Conservation (phyloP, 2,888 invertebrate genomes). For the Nomada fabriciana region DNA sequence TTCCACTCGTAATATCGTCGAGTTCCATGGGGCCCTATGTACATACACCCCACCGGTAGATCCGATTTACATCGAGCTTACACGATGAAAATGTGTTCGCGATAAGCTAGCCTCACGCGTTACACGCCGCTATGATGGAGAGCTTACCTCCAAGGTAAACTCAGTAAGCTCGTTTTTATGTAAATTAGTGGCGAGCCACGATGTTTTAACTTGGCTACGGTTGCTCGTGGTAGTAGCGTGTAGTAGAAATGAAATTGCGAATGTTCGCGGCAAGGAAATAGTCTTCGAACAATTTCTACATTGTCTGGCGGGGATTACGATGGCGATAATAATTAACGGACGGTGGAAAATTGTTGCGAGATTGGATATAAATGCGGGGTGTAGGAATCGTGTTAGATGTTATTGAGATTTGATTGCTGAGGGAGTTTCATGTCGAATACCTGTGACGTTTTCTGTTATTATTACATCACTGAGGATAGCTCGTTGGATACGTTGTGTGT, state of each 20-base stretch:
- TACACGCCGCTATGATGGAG: constrained; percentile 23
- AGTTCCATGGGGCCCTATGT: constrained; percentile 25
- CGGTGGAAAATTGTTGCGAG: too few species aligned
- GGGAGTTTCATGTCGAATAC: too few species aligned
- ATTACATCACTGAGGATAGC: too few species aligned
- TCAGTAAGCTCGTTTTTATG: not conserved
- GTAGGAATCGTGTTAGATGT: too few species aligned
- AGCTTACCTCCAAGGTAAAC: not conserved
- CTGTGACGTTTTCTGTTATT: too few species aligned
- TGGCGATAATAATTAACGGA: too few species aligned
- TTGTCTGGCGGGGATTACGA: too few species aligned
- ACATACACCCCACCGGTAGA: constrained; percentile 46
- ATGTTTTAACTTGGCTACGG: not conserved
- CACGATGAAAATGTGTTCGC: constrained; percentile 43
- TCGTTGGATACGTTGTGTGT: too few species aligned
- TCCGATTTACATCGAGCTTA: constrained; percentile 54
- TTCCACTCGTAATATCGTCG: constrained; percentile 43
- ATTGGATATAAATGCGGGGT: too few species aligned
- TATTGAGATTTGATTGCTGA: too few species aligned
- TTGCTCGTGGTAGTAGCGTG: not conserved
- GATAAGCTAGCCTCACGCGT: constrained; percentile 33
- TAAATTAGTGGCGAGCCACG: not conserved
- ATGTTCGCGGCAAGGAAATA: not conserved
- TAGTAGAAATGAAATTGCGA: not conserved
- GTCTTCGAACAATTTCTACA: too few species aligned